These are phyloP conservation scores for Taeniopygia guttata DNA, from an alignment of 2,797 vertebrate genomes.

Conservation along the genomic window DNA sequence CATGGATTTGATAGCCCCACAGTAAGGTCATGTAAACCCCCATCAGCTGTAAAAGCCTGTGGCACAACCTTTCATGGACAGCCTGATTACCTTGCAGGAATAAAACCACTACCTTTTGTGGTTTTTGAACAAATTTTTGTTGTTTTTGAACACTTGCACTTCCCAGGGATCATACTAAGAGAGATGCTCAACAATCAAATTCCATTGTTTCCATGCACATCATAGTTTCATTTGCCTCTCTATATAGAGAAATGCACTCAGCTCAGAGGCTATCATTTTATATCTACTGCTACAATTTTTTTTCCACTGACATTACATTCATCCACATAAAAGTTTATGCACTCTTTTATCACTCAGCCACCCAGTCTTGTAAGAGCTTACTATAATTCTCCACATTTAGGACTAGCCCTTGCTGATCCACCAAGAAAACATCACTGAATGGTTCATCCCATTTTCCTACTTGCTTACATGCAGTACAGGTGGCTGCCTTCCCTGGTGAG, in stretches of 20 bases:
- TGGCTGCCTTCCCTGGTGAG: not conserved
- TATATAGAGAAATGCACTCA: not conserved
- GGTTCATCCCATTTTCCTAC: not conserved
- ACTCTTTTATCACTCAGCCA: not conserved
- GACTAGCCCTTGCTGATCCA: not conserved
- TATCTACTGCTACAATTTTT: not conserved
- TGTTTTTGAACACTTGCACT: not conserved
- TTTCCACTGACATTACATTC: not conserved
- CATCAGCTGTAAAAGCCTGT: accelerated
- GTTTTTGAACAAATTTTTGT: not conserved
- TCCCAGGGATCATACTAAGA: not conserved
- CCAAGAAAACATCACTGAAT: not conserved
- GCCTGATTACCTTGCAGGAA: not conserved
- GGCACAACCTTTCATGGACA: not conserved
- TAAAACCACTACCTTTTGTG: not conserved
- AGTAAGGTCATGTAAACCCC: not conserved
- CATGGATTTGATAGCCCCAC: not conserved
- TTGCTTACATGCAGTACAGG: not conserved
- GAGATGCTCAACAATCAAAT: not conserved
- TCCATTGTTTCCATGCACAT: not conserved
- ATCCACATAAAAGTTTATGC: not conserved
- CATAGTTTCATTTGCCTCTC: not conserved
- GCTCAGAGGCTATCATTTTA: not conserved
- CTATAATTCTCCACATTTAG: not conserved
- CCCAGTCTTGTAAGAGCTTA: not conserved